Evolutionary conservation across 2,113 vertebrate genomes (phyloP).

Genomic region (Callospermophilus lateralis): DNA sequence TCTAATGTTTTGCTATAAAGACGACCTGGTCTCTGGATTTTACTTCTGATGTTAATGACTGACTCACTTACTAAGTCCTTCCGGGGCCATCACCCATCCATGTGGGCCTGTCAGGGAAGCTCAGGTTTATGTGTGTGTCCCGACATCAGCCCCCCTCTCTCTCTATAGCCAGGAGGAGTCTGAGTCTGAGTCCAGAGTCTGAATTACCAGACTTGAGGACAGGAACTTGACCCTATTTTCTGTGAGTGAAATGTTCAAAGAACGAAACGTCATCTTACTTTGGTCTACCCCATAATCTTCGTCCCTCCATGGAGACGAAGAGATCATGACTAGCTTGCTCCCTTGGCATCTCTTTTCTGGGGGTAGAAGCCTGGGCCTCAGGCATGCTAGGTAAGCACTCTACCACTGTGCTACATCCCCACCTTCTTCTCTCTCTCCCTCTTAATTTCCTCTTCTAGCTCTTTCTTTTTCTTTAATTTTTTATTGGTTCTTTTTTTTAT

Average conservation of each 20-base stretch:
- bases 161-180: background rate
- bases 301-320: background rate
- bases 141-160: background rate
- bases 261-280: background rate
- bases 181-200: background rate
- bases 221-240: background rate
- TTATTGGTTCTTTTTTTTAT: too few species aligned
- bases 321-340: background rate
- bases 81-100: background rate
- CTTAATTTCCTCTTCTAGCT: too few species aligned
- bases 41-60: background rate
- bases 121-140: background rate
- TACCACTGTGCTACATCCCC: background rate
- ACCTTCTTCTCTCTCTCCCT: too few species aligned
- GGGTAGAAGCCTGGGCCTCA: background rate
- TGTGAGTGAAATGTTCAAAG: background rate
- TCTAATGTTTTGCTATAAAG: background rate
- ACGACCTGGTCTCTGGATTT: background rate
- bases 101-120: background rate
- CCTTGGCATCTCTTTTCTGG: too few species aligned
- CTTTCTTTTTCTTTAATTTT: too few species aligned
- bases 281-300: rapidly evolving
- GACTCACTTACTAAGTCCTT: background rate
- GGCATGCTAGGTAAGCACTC: background rate
- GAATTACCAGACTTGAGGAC: background rate